Percentiles rank a stretch among this genome's conserved stretches.
Evolutionary conservation across 2,113 vertebrate genomes (phyloP).

Genomic region (Lycaon pictus): DNA sequence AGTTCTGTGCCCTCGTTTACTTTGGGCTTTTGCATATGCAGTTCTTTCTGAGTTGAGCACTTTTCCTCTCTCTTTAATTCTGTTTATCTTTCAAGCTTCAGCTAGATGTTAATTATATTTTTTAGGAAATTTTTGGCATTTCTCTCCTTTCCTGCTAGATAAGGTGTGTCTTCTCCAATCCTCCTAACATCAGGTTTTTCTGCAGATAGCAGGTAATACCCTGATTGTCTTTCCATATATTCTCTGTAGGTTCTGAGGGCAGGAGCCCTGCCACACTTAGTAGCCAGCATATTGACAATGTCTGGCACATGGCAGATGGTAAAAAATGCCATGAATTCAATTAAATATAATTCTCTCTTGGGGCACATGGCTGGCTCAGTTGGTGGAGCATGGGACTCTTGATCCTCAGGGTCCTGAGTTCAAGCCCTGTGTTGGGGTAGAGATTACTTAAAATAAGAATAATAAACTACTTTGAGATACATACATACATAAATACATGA

Average conservation of each 20-base stretch:
- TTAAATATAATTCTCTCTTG: background rate
- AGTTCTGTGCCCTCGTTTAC: background rate
- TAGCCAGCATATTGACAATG: conserved; percentile 31
- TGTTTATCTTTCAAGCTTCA: conserved; percentile 23
- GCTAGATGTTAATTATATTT: background rate
- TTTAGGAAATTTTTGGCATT: conserved; percentile 8
- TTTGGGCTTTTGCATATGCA: background rate
- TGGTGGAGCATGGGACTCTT: background rate
- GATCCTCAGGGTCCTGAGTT: background rate
- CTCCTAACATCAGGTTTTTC: background rate
- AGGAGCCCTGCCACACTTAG: background rate
- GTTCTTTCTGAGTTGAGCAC: background rate
- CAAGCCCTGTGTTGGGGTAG: background rate
- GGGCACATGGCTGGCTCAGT: background rate
- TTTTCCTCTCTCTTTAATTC: background rate
- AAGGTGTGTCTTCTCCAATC: background rate
- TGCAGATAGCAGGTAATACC: background rate
- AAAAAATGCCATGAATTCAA: conserved; percentile 25
- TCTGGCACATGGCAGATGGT: conserved; percentile 25
- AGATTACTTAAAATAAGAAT: background rate
- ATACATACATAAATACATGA: background rate
- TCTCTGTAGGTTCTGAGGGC: conserved; percentile 4
- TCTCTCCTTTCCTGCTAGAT: conserved; percentile 8
- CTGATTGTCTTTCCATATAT: background rate
- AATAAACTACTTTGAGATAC: background rate